A percentile compares a stretch with the other conserved stretches of the same genome.
phyloP scores from a whole-genome alignment of 2,888 invertebrate species.

The Andricus curvator region DNA sequence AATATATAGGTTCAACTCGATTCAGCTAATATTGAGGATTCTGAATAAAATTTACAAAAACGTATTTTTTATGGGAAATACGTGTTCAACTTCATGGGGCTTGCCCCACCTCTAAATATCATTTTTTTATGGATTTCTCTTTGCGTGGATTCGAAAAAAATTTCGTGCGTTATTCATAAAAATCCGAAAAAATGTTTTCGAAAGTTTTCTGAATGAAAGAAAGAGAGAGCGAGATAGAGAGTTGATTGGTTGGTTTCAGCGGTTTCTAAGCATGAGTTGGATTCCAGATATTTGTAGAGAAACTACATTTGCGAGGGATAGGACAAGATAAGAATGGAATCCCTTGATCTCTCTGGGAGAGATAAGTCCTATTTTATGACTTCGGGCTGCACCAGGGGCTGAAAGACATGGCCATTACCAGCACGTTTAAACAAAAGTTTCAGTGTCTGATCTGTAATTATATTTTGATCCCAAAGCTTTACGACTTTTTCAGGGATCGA shows the following conservation, averaged over 20 bases:
- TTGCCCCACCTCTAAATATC: too few species aligned
- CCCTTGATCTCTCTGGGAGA: background rate
- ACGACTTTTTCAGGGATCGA: slow-evolving; percentile 7
- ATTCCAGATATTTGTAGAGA: slow-evolving; percentile 31
- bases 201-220: too few species aligned
- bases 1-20: too few species aligned
- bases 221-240: too few species aligned
- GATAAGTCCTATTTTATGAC: slow-evolving; percentile 20
- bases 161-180: too few species aligned
- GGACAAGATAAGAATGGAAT: slow-evolving; percentile 20
- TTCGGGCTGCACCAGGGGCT: background rate
- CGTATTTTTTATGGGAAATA: too few species aligned
- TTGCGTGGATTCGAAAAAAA: too few species aligned
- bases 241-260: background rate
- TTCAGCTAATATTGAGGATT: too few species aligned
- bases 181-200: too few species aligned
- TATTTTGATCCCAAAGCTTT: slow-evolving; percentile 22
- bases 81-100: too few species aligned
- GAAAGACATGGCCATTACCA: slow-evolving; percentile 25
- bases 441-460: slow-evolving; percentile 16
- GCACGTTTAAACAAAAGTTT: slow-evolving; percentile 26
- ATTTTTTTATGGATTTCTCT: too few species aligned
- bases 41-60: too few species aligned
- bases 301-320: slow-evolving; percentile 8
- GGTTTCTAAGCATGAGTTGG: slow-evolving; percentile 3